Percentiles rank a stretch among this genome's conserved stretches.
phyloP scores from a whole-genome alignment of 1,140 invertebrate genomes.

The Leptoteleia sp. region DNA sequence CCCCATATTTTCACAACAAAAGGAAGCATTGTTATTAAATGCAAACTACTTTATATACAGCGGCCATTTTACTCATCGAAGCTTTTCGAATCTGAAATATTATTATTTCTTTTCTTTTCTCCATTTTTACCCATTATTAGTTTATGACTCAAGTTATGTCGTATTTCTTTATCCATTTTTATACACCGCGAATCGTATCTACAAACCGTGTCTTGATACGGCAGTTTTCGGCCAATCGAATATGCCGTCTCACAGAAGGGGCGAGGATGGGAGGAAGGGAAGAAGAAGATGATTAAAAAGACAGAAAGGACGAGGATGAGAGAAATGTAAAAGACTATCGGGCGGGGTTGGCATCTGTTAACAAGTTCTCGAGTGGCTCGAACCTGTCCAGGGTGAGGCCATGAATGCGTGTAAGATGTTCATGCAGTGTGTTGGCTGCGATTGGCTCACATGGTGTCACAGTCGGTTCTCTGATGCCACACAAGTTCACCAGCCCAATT shows the following conservation, averaged over 20 bases:
- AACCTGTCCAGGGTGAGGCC: constrained; percentile 72
- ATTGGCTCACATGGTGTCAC: constrained; percentile 75
- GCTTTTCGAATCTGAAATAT: constrained; percentile 17
- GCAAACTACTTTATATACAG: constrained; percentile 64
- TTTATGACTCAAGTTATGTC: constrained; percentile 12
- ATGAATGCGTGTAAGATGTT: constrained; percentile 74
- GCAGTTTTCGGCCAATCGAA: constrained; percentile 56
- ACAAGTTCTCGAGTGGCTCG: constrained; percentile 72
- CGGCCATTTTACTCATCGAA: constrained; percentile 35
- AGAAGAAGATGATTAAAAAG: too few relatives aligned
- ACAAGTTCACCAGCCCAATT: constrained; percentile 68
- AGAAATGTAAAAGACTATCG: constrained; percentile 69
- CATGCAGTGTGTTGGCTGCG: constrained; percentile 72
- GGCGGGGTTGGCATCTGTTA: constrained; percentile 76
- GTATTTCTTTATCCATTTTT: constrained; percentile 31
- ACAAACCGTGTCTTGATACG: constrained; percentile 50
- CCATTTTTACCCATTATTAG: constrained; percentile 5
- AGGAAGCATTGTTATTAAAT: constrained; percentile 58
- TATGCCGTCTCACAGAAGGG: constrained; percentile 21
- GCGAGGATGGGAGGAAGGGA: too few relatives aligned
- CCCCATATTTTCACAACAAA: constrained; percentile 46
- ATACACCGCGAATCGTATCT: constrained; percentile 60
- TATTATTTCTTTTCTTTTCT: too few relatives aligned
- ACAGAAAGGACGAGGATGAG: neutral
- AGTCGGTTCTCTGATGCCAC: constrained; percentile 67